Evolutionary conservation across 1,140 invertebrate species (phyloP).

Genomic region (Pseudomyrmex cubaensis): DNA sequence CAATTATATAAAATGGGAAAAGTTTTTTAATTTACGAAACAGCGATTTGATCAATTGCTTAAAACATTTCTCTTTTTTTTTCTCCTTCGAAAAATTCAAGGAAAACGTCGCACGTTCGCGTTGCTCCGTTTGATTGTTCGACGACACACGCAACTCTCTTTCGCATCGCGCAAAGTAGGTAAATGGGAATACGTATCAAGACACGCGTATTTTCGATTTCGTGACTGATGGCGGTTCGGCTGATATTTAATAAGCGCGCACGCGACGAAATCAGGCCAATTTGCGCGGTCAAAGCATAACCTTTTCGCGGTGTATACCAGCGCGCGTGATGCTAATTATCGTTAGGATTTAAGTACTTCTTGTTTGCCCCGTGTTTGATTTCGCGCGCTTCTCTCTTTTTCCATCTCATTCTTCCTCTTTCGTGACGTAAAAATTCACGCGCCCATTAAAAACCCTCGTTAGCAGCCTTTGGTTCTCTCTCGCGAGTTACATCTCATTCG

Average conservation of each 20-base stretch:
- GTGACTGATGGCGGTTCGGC: conserved; percentile 11
- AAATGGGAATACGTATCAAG: conserved; percentile 12
- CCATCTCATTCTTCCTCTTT: neutral
- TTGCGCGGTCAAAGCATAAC: conserved; percentile 29
- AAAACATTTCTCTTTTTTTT: conserved; percentile 5
- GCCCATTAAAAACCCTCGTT: neutral
- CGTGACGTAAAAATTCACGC: neutral
- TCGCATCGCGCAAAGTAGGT: conserved; percentile 1
- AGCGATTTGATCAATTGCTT: conserved; percentile 13
- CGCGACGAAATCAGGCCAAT: conserved; percentile 46
- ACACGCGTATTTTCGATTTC: conserved; percentile 27
- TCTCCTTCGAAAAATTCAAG: neutral
- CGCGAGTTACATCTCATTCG: neutral
- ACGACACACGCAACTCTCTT: conserved; percentile 9
- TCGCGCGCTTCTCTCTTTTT: neutral
- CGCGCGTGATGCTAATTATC: conserved; percentile 43
- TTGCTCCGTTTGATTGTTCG: no score
- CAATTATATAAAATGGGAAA: neutral
- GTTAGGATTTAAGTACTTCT: neutral
- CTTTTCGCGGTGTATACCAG: conserved; percentile 7
- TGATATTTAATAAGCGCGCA: conserved; percentile 41
- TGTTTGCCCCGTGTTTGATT: conserved; percentile 8
- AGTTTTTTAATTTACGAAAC: neutral
- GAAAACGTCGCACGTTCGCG: neutral
- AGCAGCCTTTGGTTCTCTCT: neutral